phyloP scores from a whole-genome alignment of 2,797 vertebrate species.

The Microctenopoma stevenorrisi region DNA sequence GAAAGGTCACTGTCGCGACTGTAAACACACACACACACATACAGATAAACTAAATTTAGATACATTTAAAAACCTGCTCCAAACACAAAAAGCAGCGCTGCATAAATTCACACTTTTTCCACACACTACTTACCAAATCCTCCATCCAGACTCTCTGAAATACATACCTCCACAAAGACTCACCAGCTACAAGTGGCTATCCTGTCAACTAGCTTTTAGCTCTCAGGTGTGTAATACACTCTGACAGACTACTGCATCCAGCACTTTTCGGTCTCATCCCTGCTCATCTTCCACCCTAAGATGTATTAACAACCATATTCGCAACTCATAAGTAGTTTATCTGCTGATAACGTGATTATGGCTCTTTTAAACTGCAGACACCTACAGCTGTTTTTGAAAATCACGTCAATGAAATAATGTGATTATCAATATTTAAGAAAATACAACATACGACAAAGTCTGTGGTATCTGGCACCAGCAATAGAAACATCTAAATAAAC shows the following conservation, averaged over 20 bases:
- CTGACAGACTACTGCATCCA: conserved; percentile 86
- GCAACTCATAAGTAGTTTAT: conserved; percentile 90
- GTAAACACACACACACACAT: conserved; percentile 65
- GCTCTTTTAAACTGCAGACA: conserved; percentile 69
- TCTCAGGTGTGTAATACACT: conserved; percentile 77
- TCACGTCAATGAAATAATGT: conserved; percentile 27
- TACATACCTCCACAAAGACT: conserved; percentile 52
- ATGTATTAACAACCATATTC: conserved; percentile 90
- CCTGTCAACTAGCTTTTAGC: conserved; percentile 67
- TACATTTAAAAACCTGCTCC: conserved; percentile 27
- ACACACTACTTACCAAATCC: conserved; percentile 56
- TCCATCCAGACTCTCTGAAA: conserved; percentile 42
- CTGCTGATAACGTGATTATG: conserved; percentile 89
- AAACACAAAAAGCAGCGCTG: conserved; percentile 21
- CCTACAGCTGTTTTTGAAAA: conserved; percentile 30
- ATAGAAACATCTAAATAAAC: neutral
- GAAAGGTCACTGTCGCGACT: conserved; percentile 95
- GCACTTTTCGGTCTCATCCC: conserved; percentile 89
- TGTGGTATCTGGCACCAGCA: conserved; percentile 6
- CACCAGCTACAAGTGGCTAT: conserved; percentile 60
- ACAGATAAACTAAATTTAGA: conserved; percentile 17
- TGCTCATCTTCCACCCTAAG: conserved; percentile 89
- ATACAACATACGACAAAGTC: conserved; percentile 24
- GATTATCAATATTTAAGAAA: conserved; percentile 6
- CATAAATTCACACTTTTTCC: conserved; percentile 34